phyloP scores from a whole-genome alignment of 2,888 invertebrate genomes.

The Sphaeridia pumilis region DNA sequence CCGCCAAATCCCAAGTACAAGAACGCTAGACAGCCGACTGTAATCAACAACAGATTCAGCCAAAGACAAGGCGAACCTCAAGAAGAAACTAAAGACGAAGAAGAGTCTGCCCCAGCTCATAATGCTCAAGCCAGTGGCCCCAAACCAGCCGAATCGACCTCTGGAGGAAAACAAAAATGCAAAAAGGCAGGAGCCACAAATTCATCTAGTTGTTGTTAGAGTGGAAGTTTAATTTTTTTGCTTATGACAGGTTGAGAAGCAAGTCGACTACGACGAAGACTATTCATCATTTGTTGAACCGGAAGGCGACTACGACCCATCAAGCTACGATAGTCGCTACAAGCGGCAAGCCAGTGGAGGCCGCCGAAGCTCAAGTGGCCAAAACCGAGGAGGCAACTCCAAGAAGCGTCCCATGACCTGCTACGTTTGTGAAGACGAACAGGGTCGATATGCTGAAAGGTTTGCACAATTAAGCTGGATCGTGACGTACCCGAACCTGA shows the following conservation, averaged over 20 bases:
- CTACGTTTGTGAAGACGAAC: conserved; percentile 49
- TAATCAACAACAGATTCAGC: neutral
- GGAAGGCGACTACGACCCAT: conserved; percentile 32
- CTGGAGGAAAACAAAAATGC: conserved; percentile 30
- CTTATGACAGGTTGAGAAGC: conserved; percentile 32
- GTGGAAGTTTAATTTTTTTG: too few relatives aligned
- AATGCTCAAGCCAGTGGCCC: conserved; percentile 22
- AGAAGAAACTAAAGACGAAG: conserved; percentile 19
- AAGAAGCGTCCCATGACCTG: conserved; percentile 36
- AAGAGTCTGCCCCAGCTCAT: conserved; percentile 29
- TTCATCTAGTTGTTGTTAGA: too few relatives aligned
- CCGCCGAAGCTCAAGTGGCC: conserved; percentile 12
- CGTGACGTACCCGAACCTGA: neutral
- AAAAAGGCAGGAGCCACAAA: conserved; percentile 33
- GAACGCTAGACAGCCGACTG: neutral
- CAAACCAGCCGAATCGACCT: conserved; percentile 22
- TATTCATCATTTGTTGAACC: conserved; percentile 31
- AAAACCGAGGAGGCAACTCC: conserved; percentile 7
- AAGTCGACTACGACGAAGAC: conserved; percentile 37
- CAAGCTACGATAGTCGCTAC: conserved; percentile 36
- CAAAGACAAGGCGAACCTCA: conserved; percentile 4
- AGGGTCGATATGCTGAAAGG: conserved; percentile 24
- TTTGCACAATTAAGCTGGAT: neutral
- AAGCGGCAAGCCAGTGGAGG: conserved; percentile 43
- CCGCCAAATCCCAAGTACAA: conserved; percentile 9